Conservation (phyloP, 2,888 invertebrate species). For the Cantharis lateralis region DNA sequence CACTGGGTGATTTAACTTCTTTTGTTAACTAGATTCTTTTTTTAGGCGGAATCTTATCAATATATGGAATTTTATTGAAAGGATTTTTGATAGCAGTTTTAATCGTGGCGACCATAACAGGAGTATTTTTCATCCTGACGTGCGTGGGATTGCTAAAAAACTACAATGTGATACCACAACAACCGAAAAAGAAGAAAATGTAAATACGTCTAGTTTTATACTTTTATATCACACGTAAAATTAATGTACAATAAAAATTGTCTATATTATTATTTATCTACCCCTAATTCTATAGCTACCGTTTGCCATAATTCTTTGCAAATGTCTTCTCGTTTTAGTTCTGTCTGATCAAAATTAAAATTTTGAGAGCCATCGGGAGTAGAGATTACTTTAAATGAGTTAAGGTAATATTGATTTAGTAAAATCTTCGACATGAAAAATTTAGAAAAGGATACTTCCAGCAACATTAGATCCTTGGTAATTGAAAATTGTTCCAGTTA, state of each 20-base stretch:
- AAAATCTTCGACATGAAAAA: background rate
- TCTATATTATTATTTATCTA: background rate
- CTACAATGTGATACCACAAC: background rate
- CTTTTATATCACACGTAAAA: background rate
- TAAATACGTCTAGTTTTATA: background rate
- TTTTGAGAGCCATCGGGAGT: background rate
- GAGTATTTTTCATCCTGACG: constrained; percentile 6
- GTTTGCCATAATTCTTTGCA: background rate
- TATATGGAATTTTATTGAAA: constrained; percentile 9
- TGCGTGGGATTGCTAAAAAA: constrained; percentile 10
- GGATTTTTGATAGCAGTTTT: constrained; percentile 14
- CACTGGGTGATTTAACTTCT: no score
- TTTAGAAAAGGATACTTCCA: constrained; percentile 11
- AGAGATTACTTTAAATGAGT: background rate
- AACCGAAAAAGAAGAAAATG: background rate
- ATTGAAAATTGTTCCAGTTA: constrained; percentile 10
- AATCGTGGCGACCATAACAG: background rate
- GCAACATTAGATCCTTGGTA: background rate
- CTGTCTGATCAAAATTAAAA: background rate
- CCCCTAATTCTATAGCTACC: background rate
- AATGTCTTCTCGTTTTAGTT: background rate
- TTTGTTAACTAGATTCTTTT: background rate
- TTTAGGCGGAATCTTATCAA: constrained; percentile 3
- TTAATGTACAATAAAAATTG: background rate
- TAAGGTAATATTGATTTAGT: background rate